Percentiles rank a stretch among this genome's conserved stretches.
Evolutionary conservation across 2,888 invertebrate genomes (phyloP).

Genomic region (Nemotelus pantherinus): DNA sequence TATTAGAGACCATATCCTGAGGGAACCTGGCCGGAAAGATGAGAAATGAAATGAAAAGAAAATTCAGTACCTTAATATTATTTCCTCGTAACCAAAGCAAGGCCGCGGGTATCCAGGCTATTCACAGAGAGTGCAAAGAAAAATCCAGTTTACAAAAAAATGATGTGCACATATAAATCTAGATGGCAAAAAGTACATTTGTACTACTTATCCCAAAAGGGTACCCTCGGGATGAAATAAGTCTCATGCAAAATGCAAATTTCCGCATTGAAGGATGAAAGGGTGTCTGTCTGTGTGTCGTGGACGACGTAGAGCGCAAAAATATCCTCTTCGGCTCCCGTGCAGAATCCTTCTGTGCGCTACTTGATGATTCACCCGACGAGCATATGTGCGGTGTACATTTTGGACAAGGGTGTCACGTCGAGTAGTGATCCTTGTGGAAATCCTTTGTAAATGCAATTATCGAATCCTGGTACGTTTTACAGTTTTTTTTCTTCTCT

Average conservation of each 20-base stretch:
- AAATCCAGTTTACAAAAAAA: conserved; percentile 20
- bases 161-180: conserved; percentile 1
- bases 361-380: conserved; percentile 34
- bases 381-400: conserved; percentile 24
- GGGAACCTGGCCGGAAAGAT: background rate
- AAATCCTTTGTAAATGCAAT: conserved; percentile 45
- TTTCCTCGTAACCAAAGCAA: conserved; percentile 14
- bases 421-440: conserved; percentile 43
- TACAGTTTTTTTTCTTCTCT: conserved; percentile 29
- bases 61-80: conserved; percentile 37
- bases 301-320: conserved; percentile 9
- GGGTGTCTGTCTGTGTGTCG: conserved; percentile 18
- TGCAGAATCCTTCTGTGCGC: background rate
- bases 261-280: conserved; percentile 42
- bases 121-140: background rate
- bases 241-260: conserved; percentile 45
- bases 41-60: conserved; percentile 16
- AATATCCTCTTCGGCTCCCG: background rate
- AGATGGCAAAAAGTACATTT: conserved; percentile 40
- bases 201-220: conserved; percentile 39
- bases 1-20: conserved; percentile 21
- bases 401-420: conserved; percentile 38
- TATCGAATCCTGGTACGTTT: conserved; percentile 37
- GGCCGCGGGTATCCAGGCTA: background rate
- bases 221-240: conserved; percentile 41